phyloP scores from a whole-genome alignment of 1,140 invertebrate genomes.

The Macrobrachium nipponense region DNA sequence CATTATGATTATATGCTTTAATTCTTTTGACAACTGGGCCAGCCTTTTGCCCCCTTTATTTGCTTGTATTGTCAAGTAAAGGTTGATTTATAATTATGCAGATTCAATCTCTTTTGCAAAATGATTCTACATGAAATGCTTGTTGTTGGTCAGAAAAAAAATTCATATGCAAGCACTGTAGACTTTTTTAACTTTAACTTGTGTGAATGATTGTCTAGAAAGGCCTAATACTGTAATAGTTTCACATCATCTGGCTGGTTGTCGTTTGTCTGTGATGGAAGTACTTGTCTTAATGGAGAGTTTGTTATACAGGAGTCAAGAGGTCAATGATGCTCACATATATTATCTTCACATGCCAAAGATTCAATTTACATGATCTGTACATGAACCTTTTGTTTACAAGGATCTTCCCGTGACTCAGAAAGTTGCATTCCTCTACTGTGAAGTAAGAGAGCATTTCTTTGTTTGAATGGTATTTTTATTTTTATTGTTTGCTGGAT shows the following conservation, averaged over 20 bases:
- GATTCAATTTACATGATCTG: conserved; percentile 59
- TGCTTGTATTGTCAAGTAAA: background rate
- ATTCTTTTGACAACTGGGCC: conserved; percentile 54
- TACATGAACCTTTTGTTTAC: conserved; percentile 46
- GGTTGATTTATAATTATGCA: conserved; percentile 10
- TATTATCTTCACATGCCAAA: conserved; percentile 60
- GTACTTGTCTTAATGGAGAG: conserved; percentile 39
- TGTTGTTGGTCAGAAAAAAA: too few relatives aligned
- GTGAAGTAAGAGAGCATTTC: conserved; percentile 51
- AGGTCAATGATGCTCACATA: conserved; percentile 55
- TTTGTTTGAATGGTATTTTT: conserved; percentile 36
- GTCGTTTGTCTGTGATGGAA: conserved; percentile 55
- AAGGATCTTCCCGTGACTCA: conserved; percentile 17
- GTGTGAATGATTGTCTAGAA: background rate
- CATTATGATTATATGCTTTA: conserved; percentile 38
- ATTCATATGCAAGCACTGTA: too few relatives aligned
- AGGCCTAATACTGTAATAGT: conserved; percentile 5
- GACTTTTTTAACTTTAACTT: background rate
- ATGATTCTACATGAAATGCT: background rate
- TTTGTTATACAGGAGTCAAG: conserved; percentile 26
- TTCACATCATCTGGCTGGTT: conserved; percentile 44
- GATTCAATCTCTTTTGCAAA: conserved; percentile 13
- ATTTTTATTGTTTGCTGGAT: conserved; percentile 31
- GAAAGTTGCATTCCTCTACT: conserved; percentile 52
- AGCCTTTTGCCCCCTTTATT: conserved; percentile 16